These are phyloP conservation scores for Petrosia ficiformis DNA, from an alignment of 37 sponge, comb jelly and placozoan genomes.

Conservation along the genomic window DNA sequence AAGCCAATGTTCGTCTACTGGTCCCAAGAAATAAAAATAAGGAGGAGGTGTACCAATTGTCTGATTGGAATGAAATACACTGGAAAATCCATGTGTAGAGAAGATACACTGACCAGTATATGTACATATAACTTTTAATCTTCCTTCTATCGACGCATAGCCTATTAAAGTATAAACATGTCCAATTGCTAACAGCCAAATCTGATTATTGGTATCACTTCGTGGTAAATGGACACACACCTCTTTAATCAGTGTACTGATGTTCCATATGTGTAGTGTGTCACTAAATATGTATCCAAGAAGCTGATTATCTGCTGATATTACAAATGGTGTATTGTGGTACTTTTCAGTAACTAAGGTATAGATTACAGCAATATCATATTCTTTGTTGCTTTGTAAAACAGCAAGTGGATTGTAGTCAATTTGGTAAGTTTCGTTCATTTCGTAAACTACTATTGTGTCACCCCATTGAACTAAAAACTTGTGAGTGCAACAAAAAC, in stretches of 20 bases:
- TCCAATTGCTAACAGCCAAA: slow-evolving; percentile 36
- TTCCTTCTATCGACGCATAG: slow-evolving; percentile 12
- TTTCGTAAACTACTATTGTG: slow-evolving; percentile 4
- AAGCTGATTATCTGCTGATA: slow-evolving; percentile 19
- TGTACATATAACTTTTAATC: slow-evolving; percentile 19
- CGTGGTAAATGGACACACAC: neutral
- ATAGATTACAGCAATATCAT: neutral
- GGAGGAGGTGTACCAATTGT: slow-evolving; percentile 18
- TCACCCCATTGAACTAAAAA: slow-evolving; percentile 30
- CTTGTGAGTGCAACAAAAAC: slow-evolving; percentile 17
- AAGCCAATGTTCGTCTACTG: slow-evolving; percentile 20
- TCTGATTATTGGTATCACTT: neutral
- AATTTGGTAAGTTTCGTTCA: neutral
- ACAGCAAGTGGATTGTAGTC: neutral
- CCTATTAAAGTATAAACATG: slow-evolving; percentile 43
- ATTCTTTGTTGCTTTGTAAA: neutral
- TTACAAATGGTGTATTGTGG: slow-evolving; percentile 15
- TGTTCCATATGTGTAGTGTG: slow-evolving; percentile 23
- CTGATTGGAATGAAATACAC: neutral
- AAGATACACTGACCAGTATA: slow-evolving; percentile 29
- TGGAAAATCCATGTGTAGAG: slow-evolving; percentile 21
- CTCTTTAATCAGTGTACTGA: neutral
- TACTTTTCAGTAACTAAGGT: neutral
- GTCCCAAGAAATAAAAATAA: slow-evolving; percentile 29
- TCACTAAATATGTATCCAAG: slow-evolving; percentile 24